phyloP scores from a whole-genome alignment of 1,140 invertebrate genomes.

The Nasonia vitripennis region DNA sequence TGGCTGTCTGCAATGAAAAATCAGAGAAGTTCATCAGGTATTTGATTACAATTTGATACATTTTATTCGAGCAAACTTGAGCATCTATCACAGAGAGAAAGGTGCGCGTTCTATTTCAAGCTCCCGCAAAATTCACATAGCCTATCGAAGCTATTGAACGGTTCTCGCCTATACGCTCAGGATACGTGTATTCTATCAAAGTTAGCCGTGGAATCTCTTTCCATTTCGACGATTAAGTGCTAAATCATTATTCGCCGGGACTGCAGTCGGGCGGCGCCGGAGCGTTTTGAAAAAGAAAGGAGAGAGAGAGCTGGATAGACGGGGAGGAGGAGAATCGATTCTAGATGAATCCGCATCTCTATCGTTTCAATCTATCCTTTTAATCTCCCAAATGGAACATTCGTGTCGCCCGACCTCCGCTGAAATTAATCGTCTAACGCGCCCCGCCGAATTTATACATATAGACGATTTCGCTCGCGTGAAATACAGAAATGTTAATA shows the following conservation, averaged over 20 bases:
- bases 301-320: background rate
- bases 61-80: too few relatives aligned
- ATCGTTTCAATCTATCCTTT: constrained; percentile 47
- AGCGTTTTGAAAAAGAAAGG: constrained; percentile 23
- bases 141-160: background rate
- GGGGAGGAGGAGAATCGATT: constrained; percentile 13
- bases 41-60: background rate
- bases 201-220: constrained; percentile 29
- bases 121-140: background rate
- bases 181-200: background rate
- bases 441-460: constrained; percentile 42
- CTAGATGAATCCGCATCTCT: constrained; percentile 38
- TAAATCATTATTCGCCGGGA: constrained; percentile 45
- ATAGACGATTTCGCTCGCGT: background rate
- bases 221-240: constrained; percentile 43
- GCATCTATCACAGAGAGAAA: too few relatives aligned
- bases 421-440: constrained; percentile 50
- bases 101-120: background rate
- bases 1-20: constrained; percentile 66
- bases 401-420: constrained; percentile 43
- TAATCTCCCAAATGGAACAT: constrained; percentile 50
- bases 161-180: background rate
- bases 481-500: constrained; percentile 39
- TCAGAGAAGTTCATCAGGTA: background rate
- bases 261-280: background rate